Evolutionary conservation across 2,797 vertebrate genomes (phyloP).

Genomic region (Aldrovandia affinis): DNA sequence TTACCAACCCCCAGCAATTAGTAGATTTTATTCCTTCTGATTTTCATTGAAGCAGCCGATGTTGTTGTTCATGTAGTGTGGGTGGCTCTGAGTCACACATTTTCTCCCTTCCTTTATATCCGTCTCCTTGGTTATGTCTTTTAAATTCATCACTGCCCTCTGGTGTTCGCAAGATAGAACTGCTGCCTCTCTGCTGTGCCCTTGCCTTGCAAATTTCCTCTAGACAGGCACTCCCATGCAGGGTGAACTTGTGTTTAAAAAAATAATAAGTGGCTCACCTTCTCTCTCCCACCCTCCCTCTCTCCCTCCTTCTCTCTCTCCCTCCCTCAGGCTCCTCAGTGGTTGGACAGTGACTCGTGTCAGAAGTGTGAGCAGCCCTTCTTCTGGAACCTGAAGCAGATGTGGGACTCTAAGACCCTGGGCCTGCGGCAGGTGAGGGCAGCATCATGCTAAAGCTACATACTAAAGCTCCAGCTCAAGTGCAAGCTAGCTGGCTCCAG

Average conservation of each 20-base stretch:
- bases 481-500: no score
- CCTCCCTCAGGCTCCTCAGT: conserved; percentile 79
- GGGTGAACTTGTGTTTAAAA: no score
- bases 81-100: neutral
- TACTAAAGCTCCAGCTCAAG: no score
- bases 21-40: neutral
- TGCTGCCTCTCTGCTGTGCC: neutral
- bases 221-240: no score
- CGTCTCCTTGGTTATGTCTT: conserved; percentile 23
- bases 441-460: no score
- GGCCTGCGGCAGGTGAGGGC: conserved; percentile 87
- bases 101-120: neutral
- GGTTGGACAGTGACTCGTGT: conserved; percentile 86
- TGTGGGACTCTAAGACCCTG: conserved; percentile 92
- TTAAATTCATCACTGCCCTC: neutral
- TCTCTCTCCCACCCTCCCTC: neutral
- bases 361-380: conserved; percentile 87
- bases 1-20: neutral
- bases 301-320: neutral
- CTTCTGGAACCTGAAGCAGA: conserved; percentile 92
- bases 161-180: neutral
- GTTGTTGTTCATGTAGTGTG: neutral
- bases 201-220: no score
- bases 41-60: neutral
- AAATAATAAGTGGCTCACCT: no score